phyloP scores from a whole-genome alignment of 2,113 vertebrate genomes.

The Lampris incognitus region DNA sequence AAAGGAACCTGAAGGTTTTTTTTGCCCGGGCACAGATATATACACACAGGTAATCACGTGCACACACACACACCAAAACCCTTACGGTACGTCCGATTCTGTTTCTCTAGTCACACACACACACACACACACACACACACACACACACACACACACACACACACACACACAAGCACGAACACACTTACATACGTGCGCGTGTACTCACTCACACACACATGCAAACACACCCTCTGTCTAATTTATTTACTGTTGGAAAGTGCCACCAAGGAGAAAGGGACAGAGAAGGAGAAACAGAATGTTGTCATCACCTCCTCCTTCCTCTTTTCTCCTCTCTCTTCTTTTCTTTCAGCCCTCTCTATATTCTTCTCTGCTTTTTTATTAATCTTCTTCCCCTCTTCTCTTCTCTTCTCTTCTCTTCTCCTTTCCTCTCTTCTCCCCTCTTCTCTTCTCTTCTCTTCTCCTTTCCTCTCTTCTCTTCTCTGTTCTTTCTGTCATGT shows the following conservation, averaged over 20 bases:
- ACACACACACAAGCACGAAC: constrained; percentile 1
- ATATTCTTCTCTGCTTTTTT: constrained; percentile 2
- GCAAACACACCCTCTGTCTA: constrained; percentile 58
- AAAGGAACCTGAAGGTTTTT: constrained; percentile 16
- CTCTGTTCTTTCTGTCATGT: too few relatives aligned
- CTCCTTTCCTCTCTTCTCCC: not conserved
- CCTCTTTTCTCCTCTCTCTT: constrained; percentile 30
- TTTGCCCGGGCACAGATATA: constrained; percentile 9
- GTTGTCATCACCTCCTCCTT: constrained; percentile 35
- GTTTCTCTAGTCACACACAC: not conserved
- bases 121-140: not conserved
- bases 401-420: not conserved
- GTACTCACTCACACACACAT: constrained; percentile 68
- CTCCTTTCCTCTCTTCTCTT: not conserved
- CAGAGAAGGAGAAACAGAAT: constrained; percentile 74
- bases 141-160: not conserved
- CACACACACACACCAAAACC: constrained; percentile 35
- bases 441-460: too few relatives aligned
- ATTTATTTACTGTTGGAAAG: constrained; percentile 78
- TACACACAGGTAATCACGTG: constrained; percentile 35
- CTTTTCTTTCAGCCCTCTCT: not conserved
- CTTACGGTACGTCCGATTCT: constrained; percentile 28
- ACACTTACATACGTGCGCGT: constrained; percentile 72
- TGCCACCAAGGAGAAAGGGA: constrained; percentile 79
- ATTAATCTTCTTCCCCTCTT: not conserved